Evolutionary conservation across 2,113 vertebrate genomes (phyloP).

Genomic region (Tragelaphus strepsiceros): DNA sequence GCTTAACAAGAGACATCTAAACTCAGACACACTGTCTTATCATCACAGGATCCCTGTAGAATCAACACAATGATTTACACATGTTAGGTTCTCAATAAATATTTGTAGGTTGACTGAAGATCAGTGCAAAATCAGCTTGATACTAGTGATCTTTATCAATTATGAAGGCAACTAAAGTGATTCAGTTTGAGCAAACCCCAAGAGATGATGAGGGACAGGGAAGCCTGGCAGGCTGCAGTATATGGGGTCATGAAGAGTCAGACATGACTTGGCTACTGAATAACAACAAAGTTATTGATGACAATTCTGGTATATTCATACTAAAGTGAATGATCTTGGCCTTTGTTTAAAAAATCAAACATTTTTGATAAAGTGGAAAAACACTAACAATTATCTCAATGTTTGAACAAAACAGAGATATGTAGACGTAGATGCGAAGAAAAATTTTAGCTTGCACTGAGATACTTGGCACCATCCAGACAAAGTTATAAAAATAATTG

Average conservation of each 20-base stretch:
- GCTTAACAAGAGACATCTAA: not conserved
- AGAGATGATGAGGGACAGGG: not conserved
- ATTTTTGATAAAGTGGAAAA: slow-evolving; percentile 20
- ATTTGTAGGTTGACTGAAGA: not conserved
- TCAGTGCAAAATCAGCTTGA: slow-evolving; percentile 1
- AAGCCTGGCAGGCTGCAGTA: not conserved
- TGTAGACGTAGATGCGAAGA: not conserved
- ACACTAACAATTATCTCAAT: not conserved
- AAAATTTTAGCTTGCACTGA: not conserved
- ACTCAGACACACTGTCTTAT: not conserved
- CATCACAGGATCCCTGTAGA: not conserved
- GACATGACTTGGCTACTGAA: not conserved
- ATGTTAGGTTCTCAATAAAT: not conserved
- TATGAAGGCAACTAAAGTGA: not conserved
- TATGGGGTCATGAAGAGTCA: not conserved
- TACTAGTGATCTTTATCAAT: not conserved
- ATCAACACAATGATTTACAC: not conserved
- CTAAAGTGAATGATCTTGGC: not conserved
- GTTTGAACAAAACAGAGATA: not conserved
- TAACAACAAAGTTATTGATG: not conserved
- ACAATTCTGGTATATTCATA: slow-evolving; percentile 13
- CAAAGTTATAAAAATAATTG: slow-evolving; percentile 9
- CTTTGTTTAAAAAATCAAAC: not conserved
- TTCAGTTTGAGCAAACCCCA: not conserved
- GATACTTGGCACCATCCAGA: not conserved